Evolutionary conservation across 2,113 vertebrate genomes (phyloP), one percentile per base, ranked within the genome.

Genomic region (Benitochromis conjunctus): DNA sequence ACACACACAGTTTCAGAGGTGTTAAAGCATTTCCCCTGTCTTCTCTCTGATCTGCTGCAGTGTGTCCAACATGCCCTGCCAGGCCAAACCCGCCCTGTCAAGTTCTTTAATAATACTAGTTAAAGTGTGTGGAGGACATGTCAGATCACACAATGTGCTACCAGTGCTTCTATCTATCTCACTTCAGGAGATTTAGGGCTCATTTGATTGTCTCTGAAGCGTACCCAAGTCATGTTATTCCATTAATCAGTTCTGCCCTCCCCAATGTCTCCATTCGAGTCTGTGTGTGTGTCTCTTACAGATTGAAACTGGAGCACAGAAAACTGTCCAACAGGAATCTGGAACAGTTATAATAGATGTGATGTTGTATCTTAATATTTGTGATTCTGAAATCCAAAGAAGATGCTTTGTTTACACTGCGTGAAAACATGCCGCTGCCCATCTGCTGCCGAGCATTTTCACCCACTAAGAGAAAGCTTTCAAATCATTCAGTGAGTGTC

Each of bases 31-130:
- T 86, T 83, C 64, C 62, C 88, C 79, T 76, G 74, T 86, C 87
- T 89, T 66, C 54, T 62, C 86, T 92, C 88, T 88, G 86, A 91
- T 95, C 90, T 91, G 86, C 83, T 74, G 91, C 91, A 62, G 86
- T 84, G 81, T 86, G 89, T 90, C 89, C 91, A 90, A 90, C 91
- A 62, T 60, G 83, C 89, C 81, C 83, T 90, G 53, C 81, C 82
- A 84, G 89, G 57, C 87, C 90, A 84, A 90, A 87, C 88, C 89
- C 78, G 34, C 34, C 34, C 86, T 82, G 90, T 92, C 88, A 88
- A 80, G 80, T 86, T 88, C 81, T 86, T 81, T 91, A 85, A 93
- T 89, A 82, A 84, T 77, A 69, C 85, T 36, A 18, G 89, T 89
- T 87, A 84, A 89, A 86, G 85, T 88, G 76, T 88, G 88, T 12